Evolutionary conservation across 2,888 invertebrate species (phyloP).

Genomic region (Atrina japonica): DNA sequence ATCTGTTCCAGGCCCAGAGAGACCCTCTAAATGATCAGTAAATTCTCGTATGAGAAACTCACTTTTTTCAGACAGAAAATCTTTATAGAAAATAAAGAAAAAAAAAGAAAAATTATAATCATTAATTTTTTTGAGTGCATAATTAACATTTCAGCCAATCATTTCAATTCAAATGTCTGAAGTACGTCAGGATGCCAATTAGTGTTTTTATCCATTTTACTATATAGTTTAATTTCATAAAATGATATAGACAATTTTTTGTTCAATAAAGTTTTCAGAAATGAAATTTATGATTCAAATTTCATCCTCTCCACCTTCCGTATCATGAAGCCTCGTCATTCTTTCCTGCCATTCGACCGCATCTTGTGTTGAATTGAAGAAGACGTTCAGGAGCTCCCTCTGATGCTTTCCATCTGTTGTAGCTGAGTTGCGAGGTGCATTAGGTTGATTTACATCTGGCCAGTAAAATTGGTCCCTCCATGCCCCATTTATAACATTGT

Average conservation of each 20-base stretch:
- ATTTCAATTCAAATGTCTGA: too few species aligned
- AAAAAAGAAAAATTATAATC: too few species aligned
- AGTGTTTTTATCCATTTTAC: not conserved
- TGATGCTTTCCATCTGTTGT: constrained; percentile 30
- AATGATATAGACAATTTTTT: not conserved
- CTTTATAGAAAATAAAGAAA: too few species aligned
- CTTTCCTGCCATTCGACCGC: constrained; percentile 34
- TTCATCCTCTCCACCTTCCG: too few species aligned
- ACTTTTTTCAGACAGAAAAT: too few species aligned
- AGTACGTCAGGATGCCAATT: constrained; percentile 14
- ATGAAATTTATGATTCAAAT: too few species aligned
- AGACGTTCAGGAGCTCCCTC: constrained; percentile 32
- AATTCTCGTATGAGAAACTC: too few species aligned
- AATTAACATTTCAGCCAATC: too few species aligned
- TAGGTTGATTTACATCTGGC: constrained; percentile 32
- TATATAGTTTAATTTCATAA: not conserved
- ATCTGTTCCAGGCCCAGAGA: constrained; percentile 20
- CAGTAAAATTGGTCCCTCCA: constrained; percentile 36
- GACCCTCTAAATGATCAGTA: too few species aligned
- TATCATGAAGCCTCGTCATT: constrained; percentile 28
- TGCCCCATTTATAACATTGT: constrained; percentile 35
- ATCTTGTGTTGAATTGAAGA: constrained; percentile 32
- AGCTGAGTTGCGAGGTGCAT: constrained; percentile 24
- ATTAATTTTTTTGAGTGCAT: too few species aligned
- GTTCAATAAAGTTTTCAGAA: too few species aligned